These are phyloP conservation scores for Geophilus truncorum DNA, from an alignment of 2,888 invertebrate species.

Conservation along the genomic window DNA sequence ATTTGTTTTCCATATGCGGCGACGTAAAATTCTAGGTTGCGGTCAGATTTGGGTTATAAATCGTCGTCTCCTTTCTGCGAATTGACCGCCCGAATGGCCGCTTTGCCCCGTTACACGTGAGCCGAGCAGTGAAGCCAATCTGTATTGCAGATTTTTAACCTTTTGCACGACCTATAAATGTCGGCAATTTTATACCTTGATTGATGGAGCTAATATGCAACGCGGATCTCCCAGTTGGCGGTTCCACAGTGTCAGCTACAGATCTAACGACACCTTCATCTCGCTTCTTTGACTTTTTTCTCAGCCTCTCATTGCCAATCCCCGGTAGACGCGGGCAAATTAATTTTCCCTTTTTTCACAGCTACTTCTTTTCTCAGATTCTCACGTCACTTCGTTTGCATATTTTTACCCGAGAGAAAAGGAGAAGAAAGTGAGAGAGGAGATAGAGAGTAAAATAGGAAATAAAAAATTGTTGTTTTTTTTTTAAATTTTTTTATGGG, in stretches of 20 bases:
- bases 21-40: background rate
- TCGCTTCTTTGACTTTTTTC: background rate
- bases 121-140: slow-evolving; percentile 4
- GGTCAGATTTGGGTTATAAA: background rate
- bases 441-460: too few species aligned
- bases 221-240: background rate
- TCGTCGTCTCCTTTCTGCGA: background rate
- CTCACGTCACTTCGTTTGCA: background rate
- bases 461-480: too few species aligned
- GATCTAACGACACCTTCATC: background rate
- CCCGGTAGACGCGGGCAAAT: background rate
- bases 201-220: slow-evolving; percentile 5
- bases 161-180: slow-evolving; percentile 1
- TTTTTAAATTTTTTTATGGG: too few species aligned
- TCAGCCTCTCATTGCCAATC: background rate
- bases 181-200: slow-evolving; percentile 1
- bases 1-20: background rate
- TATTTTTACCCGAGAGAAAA: background rate
- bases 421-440: too few species aligned
- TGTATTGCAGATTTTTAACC: slow-evolving; percentile 15
- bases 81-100: background rate
- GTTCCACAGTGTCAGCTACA: background rate
- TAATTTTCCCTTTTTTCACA: background rate
- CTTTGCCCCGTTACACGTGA: background rate
- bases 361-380: background rate